Conservation (phyloP, 2,888 invertebrate species). For the Drosophila emarginata region DNA sequence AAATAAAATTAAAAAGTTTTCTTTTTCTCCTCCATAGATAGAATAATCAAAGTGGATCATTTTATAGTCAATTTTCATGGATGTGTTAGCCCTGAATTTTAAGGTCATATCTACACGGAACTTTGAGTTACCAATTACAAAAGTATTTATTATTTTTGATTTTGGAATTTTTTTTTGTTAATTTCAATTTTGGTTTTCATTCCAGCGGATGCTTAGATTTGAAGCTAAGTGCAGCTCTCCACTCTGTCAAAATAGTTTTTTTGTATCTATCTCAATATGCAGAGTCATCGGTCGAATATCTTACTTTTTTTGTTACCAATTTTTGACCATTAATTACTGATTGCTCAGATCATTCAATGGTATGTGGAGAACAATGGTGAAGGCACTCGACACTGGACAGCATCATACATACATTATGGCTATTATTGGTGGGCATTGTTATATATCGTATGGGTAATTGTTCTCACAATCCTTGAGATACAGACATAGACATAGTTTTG, state of each 20-base stretch:
- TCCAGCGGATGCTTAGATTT: slow-evolving; percentile 21
- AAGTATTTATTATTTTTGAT: not conserved
- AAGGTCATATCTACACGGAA: not conserved
- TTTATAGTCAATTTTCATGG: not conserved
- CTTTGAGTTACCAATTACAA: not conserved
- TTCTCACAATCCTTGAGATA: slow-evolving; percentile 67
- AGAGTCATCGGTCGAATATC: not conserved
- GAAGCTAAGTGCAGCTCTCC: slow-evolving; percentile 16
- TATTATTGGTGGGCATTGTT: slow-evolving; percentile 3
- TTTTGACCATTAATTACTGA: not conserved
- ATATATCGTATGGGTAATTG: slow-evolving; percentile 43
- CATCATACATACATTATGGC: slow-evolving; percentile 13
- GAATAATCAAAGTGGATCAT: no score
- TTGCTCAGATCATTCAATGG: not conserved
- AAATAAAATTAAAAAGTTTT: no score
- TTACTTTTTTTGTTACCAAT: not conserved
- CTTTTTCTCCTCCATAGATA: no score
- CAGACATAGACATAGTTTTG: slow-evolving; percentile 22
- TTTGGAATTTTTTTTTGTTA: not conserved
- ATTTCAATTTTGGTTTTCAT: slow-evolving; percentile 17
- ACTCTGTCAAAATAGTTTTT: slow-evolving; percentile 9
- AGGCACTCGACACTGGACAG: slow-evolving; percentile 12
- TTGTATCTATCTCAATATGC: not conserved
- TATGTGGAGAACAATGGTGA: not conserved
- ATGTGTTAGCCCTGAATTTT: not conserved